Percentiles rank a stretch among this genome's conserved stretches.
phyloP scores from a whole-genome alignment of 2,113 vertebrate genomes.

The Leucopsar rothschildi region DNA sequence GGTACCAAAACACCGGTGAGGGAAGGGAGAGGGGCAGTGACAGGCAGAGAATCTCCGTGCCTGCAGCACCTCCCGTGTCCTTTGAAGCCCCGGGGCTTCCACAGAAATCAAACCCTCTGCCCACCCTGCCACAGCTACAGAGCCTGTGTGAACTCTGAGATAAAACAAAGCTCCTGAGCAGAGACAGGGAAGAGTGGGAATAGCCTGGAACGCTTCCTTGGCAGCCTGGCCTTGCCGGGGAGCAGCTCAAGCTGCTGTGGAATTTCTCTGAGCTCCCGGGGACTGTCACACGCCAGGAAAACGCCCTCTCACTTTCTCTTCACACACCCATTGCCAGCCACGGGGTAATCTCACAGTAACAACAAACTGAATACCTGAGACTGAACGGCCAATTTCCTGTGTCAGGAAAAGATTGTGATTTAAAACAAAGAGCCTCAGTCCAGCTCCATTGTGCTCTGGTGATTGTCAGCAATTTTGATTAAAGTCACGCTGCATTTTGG shows the following conservation, averaged over 20 bases:
- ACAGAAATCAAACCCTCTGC: not conserved
- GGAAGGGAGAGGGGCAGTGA: not conserved
- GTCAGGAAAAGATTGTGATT: not conserved
- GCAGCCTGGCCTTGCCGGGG: not conserved
- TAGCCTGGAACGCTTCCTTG: too few relatives aligned
- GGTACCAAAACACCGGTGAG: not conserved
- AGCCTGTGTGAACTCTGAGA: not conserved
- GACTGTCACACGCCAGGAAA: not conserved
- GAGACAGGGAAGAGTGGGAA: not conserved
- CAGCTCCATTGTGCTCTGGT: not conserved
- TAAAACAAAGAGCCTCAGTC: not conserved
- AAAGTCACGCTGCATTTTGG: not conserved
- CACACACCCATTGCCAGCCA: not conserved
- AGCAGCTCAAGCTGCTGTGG: not conserved
- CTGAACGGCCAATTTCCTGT: not conserved
- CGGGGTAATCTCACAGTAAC: rapidly evolving
- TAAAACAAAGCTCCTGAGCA: not conserved
- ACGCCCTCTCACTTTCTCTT: not conserved
- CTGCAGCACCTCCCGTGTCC: not conserved
- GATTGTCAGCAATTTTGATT: not conserved
- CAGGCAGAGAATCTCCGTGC: not conserved
- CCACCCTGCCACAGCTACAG: not conserved
- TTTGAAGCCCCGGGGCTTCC: not conserved
- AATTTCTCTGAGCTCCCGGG: not conserved
- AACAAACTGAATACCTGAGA: not conserved